Evolutionary conservation across 2,113 vertebrate species (phyloP), one percentile per base, ranked within the genome.

Genomic region (Cyanoliseus patagonus): DNA sequence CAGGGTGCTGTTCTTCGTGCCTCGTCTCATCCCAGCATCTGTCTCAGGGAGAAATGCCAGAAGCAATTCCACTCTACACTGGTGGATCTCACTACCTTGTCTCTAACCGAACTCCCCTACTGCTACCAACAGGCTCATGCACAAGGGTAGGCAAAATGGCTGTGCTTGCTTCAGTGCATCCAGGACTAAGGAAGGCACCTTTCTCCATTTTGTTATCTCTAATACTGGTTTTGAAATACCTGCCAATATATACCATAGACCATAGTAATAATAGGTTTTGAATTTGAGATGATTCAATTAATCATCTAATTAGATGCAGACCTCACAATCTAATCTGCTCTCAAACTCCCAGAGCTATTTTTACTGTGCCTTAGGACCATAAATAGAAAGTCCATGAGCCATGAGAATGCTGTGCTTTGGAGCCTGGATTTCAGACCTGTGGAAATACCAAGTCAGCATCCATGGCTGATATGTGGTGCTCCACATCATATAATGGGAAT

Each of bases 31-130:
- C 42, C 17, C 13, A 24, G 17, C 1, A 0, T 19, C 28, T 53
- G 18, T 22, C 24, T 24, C 20, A 62, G 24, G 13, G 23, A 82
- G 33, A 46, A 35, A 23, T 13, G 9, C 31, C 16, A 49, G 64
- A 51, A 39, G 6, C 1, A 1, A 35, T 75, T 46, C 68, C 22
- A 20, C 20, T 10, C 49, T 1, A 0, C 13, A 2, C 44, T 18
- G 24, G 13, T 47, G 42, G 52, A 31, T 68, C 17, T 63, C 37
- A 33, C n/a, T 13, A 16, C 63, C 46, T 52, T 30, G 31, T 33
- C 28, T 52, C n/a, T 14, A 20, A 16, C 33, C 37, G 5, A 17
- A 17, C 33, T 30, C 17, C 30, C 7, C 42, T 9, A 11, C 8
- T 25, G 13, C 62, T 35, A 5, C 44, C 61, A 28, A 4, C 1